These are phyloP conservation scores for Todiramphus saurophagus DNA, from an alignment of 2,113 vertebrate species.

Conservation along the genomic window DNA sequence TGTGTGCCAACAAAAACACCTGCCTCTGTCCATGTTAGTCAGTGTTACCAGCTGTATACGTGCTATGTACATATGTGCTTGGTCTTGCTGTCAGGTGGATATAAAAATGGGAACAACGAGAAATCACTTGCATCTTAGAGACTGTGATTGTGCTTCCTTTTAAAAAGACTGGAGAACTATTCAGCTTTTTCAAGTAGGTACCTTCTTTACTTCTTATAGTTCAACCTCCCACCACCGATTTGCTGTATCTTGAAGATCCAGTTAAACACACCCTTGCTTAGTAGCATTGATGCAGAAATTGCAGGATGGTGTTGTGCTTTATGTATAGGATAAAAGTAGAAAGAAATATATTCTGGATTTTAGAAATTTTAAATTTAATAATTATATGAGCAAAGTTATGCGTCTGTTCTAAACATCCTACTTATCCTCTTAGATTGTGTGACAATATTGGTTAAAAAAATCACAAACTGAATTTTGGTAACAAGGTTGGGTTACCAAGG, in stretches of 20 bases:
- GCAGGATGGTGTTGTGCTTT: neutral
- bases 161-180: neutral
- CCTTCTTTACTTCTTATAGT: neutral
- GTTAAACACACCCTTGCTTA: neutral
- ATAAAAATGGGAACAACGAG: neutral
- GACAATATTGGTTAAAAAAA: neutral
- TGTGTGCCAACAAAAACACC: neutral
- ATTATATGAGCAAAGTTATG: neutral
- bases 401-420: neutral
- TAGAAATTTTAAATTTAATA: neutral
- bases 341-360: neutral
- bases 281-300: neutral
- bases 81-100: neutral
- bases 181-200: neutral
- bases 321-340: neutral
- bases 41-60: neutral
- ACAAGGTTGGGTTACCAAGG: neutral
- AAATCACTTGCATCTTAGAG: neutral
- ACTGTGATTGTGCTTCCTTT: neutral
- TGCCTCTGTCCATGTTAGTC: neutral
- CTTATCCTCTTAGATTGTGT: neutral
- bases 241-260: neutral
- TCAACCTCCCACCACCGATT: accelerated
- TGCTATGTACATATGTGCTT: neutral
- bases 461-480: neutral